Base-by-base conservation (phyloP, 2,888 invertebrate species). In the Drepanosiphum platanoidis region DNA sequence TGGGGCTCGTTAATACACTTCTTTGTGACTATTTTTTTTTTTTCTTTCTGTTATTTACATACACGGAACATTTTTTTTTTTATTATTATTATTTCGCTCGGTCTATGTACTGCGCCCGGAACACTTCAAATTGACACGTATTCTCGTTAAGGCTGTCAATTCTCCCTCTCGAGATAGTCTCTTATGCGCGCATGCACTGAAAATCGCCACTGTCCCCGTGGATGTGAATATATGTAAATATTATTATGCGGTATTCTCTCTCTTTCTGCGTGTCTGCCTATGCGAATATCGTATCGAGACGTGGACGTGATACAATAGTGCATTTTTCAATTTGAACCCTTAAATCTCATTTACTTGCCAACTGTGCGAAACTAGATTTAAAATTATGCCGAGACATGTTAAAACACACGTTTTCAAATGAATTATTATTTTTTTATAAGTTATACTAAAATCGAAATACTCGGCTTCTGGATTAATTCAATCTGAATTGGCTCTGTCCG, bases 1-100 rank as follows among this genome's bases (percentile, higher is more conserved):
- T 3, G 74, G 42, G 74, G 58, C 68, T 77, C 84, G 77, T 84
- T 77, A 77, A 84, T 77, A 84, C 84, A 70, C 84, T 77, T 77
- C 84, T 77, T 71, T 82, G 39, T 42, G 32, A 82, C 39, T 61
- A 42, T 32, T 61, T 61, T 68, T 42, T 70, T 82, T 64, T 30
- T 22, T 46, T 8, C 3, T 13, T 30, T 66, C 32, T 52, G 34
- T 71, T 83, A 83, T 83, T 83, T 74, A 74, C 64, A 83, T 74
- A 70, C 32, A 34, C 8, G 74, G 66, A 74, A 34, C 64, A 36
- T 42, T 46, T 70, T 34, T 80, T 39, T 66, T 79, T 32, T 46
- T 66, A 0, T n/a, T 46, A 46, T 77, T 68, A 68, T 46, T 74
- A 46, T 46, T 32, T 32, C 74, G 30, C 72, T 71, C 71, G 8